These are phyloP conservation scores for Microplitis deprimator DNA, from an alignment of 2,888 invertebrate genomes.

Conservation along the genomic window DNA sequence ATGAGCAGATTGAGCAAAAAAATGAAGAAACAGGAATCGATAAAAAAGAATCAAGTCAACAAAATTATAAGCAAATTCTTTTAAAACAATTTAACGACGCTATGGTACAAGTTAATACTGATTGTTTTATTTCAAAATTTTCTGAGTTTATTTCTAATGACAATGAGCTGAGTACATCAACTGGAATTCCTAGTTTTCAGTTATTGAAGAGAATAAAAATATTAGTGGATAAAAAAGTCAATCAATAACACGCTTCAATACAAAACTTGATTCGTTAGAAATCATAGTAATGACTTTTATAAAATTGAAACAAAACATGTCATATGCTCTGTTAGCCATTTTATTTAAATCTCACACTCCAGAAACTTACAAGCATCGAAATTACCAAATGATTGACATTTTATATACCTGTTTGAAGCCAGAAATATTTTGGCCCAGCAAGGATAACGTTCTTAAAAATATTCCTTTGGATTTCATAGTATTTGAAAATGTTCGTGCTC, in stretches of 20 bases:
- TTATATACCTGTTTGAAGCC: conserved; percentile 18
- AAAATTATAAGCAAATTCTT: too few relatives aligned
- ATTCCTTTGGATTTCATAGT: conserved; percentile 54
- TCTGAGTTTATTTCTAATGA: conserved; percentile 23
- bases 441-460: conserved; percentile 51
- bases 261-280: conserved; percentile 14
- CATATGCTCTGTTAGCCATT: conserved; percentile 33
- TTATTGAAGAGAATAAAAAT: conserved; percentile 33
- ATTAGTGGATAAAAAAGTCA: conserved; percentile 29
- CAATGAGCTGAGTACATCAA: conserved; percentile 27
- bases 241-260: conserved; percentile 5
- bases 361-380: conserved; percentile 18
- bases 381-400: conserved; percentile 29
- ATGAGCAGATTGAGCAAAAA: background rate
- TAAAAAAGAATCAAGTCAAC: too few relatives aligned
- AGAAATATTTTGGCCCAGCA: conserved; percentile 35
- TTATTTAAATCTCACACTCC: conserved; percentile 21
- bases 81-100: too few relatives aligned
- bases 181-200: conserved; percentile 30
- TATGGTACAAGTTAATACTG: too few relatives aligned
- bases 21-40: background rate
- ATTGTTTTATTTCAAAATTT: conserved; percentile 17
- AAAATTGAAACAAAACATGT: conserved; percentile 41
- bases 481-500: conserved; percentile 48
- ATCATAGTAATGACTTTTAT: conserved; percentile 35